phyloP scores from a whole-genome alignment of 2,113 vertebrate species.

The Pica pica region DNA sequence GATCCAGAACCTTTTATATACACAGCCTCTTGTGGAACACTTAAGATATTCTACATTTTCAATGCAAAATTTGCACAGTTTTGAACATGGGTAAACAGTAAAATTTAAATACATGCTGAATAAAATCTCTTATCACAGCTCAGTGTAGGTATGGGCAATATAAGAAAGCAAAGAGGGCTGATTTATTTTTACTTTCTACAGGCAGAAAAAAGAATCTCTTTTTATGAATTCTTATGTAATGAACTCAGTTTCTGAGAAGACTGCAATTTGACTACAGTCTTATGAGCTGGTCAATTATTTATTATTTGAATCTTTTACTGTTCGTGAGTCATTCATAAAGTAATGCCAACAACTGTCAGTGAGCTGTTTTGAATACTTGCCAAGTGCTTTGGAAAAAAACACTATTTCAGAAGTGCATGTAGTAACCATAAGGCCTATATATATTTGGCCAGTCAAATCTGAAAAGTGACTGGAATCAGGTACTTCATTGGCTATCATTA shows the following conservation, averaged over 20 bases:
- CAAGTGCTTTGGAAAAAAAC: not conserved
- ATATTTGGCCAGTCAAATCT: not conserved
- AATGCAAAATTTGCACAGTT: not conserved
- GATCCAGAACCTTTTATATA: not conserved
- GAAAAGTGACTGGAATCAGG: not conserved
- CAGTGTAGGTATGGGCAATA: not conserved
- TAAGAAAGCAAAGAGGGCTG: not conserved
- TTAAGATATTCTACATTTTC: not conserved
- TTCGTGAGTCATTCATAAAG: conserved; percentile 55
- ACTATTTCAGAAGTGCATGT: not conserved
- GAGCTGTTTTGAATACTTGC: not conserved
- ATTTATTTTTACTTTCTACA: not conserved
- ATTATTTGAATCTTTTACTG: conserved; percentile 42
- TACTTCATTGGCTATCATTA: not conserved
- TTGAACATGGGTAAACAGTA: not conserved
- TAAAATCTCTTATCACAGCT: not conserved
- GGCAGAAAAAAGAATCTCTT: not conserved
- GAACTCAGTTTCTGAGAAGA: not conserved
- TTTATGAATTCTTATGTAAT: not conserved
- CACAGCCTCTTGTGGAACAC: not conserved
- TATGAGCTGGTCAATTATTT: conserved; percentile 56
- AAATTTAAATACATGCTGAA: not conserved
- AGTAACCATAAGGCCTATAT: not conserved
- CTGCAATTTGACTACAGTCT: not conserved
- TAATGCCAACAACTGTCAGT: not conserved